Base-by-base conservation (phyloP, 1,140 invertebrate genomes). In the Pseudomyrmex flavicornis region DNA sequence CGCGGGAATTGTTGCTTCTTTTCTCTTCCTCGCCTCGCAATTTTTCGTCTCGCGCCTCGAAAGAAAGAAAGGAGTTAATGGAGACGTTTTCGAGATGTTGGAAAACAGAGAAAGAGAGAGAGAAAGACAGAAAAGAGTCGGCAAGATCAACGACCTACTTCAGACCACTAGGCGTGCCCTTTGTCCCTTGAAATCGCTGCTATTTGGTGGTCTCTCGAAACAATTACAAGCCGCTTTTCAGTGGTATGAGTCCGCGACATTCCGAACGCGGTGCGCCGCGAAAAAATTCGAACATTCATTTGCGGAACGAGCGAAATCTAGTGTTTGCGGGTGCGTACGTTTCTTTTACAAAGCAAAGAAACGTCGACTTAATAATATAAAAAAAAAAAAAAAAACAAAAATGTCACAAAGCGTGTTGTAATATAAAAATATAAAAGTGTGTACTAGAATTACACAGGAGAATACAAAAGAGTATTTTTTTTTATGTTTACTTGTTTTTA, bases 1-100 rank as follows among this genome's bases (percentile, higher is more conserved):
- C 13, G 35, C 35, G 35, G 35, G 35, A 69, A 79, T 70, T 79
- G 76, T 79, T 79, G 17, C 65, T 48, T 70, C 20, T 8, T 70
- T 70, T 79, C 65, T 79, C 26, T 35, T 35, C 5, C 35, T 69
- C 46, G 44, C 22, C 70, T 74, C n/a, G 58, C 58, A 82, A 82
- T 82, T 82, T 82, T 82, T 82, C 58, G 56, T 74, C 58, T 82
- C 58, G 9, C 70, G 48, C 70, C 48, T 75, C 58, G 26, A 61
- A 74, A 82, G 79, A 74, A 82, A 82, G 79, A 74, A 82, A 82
- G 35, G 70, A 74, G 46, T 82, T 79, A 79, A 79, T 70, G 65
- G 76, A 70, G 76, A 79, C 44, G 76, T 44, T 79, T 74, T 74
- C 69, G 46, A 82, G 50, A 79, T 61, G 70, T 56, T 73, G 20